phyloP scores from a whole-genome alignment of 2,797 vertebrate genomes.

The Alauda arvensis region DNA sequence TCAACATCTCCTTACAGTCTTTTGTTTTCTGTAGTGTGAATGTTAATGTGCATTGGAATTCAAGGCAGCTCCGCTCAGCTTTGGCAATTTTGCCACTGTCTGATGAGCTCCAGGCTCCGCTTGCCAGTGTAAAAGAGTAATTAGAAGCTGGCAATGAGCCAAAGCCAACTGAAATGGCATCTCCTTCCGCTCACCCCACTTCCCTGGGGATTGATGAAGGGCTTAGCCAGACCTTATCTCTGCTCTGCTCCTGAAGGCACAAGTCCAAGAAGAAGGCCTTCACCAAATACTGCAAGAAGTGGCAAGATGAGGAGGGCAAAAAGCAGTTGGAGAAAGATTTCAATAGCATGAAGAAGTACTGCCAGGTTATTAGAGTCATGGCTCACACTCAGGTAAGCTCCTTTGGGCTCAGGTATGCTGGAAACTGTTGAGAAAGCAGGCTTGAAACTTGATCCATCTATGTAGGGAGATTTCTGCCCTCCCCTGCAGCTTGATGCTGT shows the following conservation, averaged over 20 bases:
- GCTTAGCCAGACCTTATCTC: constrained; percentile 70
- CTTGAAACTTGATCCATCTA: neutral
- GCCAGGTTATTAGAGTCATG: constrained; percentile 90
- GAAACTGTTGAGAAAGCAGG: neutral
- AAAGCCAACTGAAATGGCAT: constrained; percentile 53
- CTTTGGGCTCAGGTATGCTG: neutral
- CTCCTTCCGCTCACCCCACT: constrained; percentile 83
- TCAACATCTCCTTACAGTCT: constrained; percentile 1
- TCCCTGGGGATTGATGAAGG: constrained; percentile 80
- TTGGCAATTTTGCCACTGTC: constrained; percentile 64
- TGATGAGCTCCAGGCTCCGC: constrained; percentile 98
- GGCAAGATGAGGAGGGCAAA: constrained; percentile 97
- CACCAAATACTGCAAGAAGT: constrained; percentile 98
- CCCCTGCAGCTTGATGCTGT: neutral
- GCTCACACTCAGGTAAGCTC: constrained; percentile 92
- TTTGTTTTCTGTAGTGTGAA: constrained; percentile 36
- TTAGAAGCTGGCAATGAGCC: constrained; percentile 94
- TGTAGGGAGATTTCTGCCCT: neutral
- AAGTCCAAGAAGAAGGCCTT: constrained; percentile 99
- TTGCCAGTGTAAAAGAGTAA: constrained; percentile 92
- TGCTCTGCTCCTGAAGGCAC: constrained; percentile 85
- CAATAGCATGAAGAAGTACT: constrained; percentile 94
- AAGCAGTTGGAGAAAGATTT: constrained; percentile 97
- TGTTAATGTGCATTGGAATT: constrained; percentile 48
- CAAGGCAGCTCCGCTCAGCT: constrained; percentile 93